A percentile compares a stretch with the other conserved stretches of the same genome.
These are phyloP conservation scores for Sclerurus mexicanus DNA, from an alignment of 2,113 vertebrate species.

Conservation along the genomic window DNA sequence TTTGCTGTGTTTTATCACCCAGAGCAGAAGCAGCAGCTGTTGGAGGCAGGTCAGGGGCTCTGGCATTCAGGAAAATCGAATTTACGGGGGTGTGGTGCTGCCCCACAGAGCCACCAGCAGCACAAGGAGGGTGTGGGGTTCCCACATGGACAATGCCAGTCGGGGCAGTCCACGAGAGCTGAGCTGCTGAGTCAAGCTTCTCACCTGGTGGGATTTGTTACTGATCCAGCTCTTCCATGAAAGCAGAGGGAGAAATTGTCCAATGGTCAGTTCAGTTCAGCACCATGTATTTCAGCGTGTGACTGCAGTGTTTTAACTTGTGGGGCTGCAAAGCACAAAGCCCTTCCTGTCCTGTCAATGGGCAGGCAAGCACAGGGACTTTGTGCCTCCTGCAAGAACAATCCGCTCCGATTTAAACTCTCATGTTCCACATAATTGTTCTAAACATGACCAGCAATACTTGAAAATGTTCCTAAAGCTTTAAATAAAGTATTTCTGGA, in stretches of 20 bases:
- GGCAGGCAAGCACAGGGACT: rapidly evolving
- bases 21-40: neutral
- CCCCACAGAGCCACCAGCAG: rapidly evolving
- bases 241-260: neutral
- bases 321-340: neutral
- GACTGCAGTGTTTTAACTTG: neutral
- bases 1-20: neutral
- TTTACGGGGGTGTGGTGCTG: neutral
- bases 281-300: rapidly evolving
- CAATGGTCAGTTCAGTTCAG: rapidly evolving
- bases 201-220: neutral
- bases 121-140: rapidly evolving
- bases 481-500: neutral
- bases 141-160: neutral
- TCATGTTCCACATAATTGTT: rapidly evolving
- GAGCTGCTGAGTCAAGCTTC: neutral
- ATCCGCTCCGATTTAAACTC: neutral
- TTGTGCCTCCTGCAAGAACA: neutral
- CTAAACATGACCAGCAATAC: neutral
- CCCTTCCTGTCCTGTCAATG: rapidly evolving
- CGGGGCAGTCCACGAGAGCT: neutral
- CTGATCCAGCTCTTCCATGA: neutral
- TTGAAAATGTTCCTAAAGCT: neutral
- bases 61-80: too few relatives aligned
- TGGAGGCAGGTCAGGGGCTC: neutral